Evolutionary conservation across 2,888 invertebrate species (phyloP).

Genomic region (Leptopilina syphax): DNA sequence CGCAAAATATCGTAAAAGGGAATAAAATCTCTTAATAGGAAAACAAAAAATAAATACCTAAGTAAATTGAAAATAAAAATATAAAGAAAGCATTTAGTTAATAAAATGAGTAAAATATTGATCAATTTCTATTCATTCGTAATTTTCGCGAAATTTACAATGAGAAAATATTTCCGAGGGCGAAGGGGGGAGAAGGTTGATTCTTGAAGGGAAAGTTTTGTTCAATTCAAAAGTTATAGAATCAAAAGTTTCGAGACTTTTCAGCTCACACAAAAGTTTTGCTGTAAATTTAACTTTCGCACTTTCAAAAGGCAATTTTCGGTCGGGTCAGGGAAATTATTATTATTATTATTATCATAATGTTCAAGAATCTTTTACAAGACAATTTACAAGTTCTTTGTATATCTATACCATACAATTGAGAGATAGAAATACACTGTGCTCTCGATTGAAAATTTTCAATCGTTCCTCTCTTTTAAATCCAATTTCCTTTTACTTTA

Average conservation of each 20-base stretch:
- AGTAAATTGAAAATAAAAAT: neutral
- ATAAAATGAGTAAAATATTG: neutral
- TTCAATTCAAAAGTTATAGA: slow-evolving; percentile 19
- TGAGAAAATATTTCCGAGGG: neutral
- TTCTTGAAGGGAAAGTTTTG: neutral
- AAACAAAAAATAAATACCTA: neutral
- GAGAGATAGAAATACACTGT: neutral
- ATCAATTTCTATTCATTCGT: too few species aligned
- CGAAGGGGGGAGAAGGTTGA: neutral
- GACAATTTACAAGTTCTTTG: slow-evolving; percentile 6
- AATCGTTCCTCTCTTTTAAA: neutral
- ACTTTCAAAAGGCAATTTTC: slow-evolving; percentile 14
- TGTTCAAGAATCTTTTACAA: neutral
- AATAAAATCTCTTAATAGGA: neutral
- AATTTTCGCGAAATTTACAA: too few species aligned
- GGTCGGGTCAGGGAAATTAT: slow-evolving; percentile 20
- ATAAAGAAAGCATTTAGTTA: neutral
- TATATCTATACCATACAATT: neutral
- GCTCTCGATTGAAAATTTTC: neutral
- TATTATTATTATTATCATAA: slow-evolving; percentile 38
- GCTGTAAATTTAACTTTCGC: slow-evolving; percentile 36
- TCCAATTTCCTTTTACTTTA: neutral
- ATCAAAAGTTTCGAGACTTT: slow-evolving; percentile 16
- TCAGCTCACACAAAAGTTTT: slow-evolving; percentile 18
- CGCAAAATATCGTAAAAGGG: too few species aligned